Evolutionary conservation across 1,140 invertebrate species (phyloP).

Genomic region (Papilio glaucus): DNA sequence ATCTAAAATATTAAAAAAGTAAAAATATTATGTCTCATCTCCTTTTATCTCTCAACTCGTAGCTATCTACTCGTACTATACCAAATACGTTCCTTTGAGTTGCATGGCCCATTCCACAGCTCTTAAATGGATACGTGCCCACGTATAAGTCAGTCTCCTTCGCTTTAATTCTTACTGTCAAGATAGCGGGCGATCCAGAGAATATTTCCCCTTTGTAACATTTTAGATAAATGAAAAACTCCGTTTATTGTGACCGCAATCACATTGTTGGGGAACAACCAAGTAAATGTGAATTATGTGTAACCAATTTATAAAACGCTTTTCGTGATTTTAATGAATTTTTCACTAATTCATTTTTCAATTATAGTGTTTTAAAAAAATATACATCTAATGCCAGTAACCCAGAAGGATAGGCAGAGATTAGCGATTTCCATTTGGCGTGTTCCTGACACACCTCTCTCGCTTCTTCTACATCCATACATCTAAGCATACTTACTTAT

Average conservation of each 20-base stretch:
- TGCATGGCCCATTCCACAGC: constrained; percentile 33
- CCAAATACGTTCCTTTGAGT: constrained; percentile 32
- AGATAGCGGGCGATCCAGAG: constrained; percentile 33
- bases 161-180: constrained; percentile 29
- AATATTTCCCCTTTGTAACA: constrained; percentile 45
- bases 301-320: constrained; percentile 8
- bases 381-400: too few relatives aligned
- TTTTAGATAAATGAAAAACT: constrained; percentile 49
- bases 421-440: too few relatives aligned
- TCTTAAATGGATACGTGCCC: constrained; percentile 35
- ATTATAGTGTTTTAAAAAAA: background rate
- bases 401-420: too few relatives aligned
- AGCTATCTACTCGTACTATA: constrained; percentile 1
- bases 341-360: background rate
- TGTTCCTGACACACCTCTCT: too few relatives aligned
- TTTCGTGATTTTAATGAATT: background rate
- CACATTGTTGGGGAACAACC: constrained; percentile 39
- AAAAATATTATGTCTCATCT: constrained; percentile 5
- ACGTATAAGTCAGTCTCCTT: constrained; percentile 37
- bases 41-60: constrained; percentile 16
- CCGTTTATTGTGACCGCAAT: constrained; percentile 51
- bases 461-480: too few relatives aligned
- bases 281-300: background rate
- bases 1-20: background rate
- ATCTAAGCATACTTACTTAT: too few relatives aligned